Percentiles rank a stretch among this genome's conserved stretches.
phyloP scores from a whole-genome alignment of 2,888 invertebrate species.

The Agrochola lychnidis region DNA sequence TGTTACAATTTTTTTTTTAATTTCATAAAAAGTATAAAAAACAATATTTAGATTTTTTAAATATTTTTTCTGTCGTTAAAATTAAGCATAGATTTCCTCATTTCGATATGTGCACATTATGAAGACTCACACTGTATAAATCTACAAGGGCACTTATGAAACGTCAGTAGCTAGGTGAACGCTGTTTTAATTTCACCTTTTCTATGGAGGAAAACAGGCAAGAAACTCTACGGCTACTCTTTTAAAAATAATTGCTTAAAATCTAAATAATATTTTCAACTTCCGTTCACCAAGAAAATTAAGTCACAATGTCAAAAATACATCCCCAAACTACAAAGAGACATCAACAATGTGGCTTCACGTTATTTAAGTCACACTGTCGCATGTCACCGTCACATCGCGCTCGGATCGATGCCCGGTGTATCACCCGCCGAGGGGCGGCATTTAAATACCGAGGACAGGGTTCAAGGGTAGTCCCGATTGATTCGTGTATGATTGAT shows the following conservation, averaged over 20 bases:
- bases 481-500: conserved; percentile 59
- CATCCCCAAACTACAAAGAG: conserved; percentile 11
- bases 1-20: no score
- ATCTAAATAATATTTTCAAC: background rate
- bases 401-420: conserved; percentile 51
- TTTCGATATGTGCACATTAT: no score
- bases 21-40: no score
- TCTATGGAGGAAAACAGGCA: background rate
- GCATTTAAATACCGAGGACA: conserved; percentile 51
- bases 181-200: background rate
- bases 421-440: conserved; percentile 43
- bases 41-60: no score
- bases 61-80: no score
- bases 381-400: conserved; percentile 55
- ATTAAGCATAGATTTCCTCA: no score
- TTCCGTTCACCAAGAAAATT: background rate
- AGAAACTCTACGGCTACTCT: background rate
- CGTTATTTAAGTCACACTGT: conserved; percentile 35
- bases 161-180: background rate
- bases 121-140: no score
- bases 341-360: conserved; percentile 1
- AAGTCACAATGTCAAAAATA: conserved; percentile 16
- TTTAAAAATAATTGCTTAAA: background rate
- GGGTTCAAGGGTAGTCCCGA: conserved; percentile 59
- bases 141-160: no score